Percentiles rank a stretch among this genome's conserved stretches.
These are phyloP conservation scores for Phrynocephalus forsythii DNA, from an alignment of 2,797 vertebrate species.

Conservation along the genomic window DNA sequence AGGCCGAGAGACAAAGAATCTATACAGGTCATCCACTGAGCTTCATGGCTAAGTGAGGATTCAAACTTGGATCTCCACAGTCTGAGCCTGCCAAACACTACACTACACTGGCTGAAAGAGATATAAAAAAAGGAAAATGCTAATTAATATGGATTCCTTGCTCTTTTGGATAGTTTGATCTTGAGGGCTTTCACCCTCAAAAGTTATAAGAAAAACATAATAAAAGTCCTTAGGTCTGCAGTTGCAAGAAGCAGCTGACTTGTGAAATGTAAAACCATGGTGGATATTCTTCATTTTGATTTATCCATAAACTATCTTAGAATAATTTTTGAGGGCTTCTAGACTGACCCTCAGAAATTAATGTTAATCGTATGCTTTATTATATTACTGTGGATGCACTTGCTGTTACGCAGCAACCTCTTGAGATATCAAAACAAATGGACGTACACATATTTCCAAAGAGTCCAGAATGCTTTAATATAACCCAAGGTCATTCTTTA, in stretches of 20 bases:
- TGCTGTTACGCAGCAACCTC: neutral
- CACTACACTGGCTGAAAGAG: no score
- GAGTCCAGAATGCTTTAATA: neutral
- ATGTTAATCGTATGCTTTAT: conserved; percentile 17
- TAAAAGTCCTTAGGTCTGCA: neutral
- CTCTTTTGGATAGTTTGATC: neutral
- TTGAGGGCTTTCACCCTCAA: neutral
- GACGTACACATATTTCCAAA: neutral
- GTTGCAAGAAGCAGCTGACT: conserved; percentile 5
- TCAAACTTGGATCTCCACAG: no score
- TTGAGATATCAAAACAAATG: neutral
- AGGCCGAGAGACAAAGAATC: no score
- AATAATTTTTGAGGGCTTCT: conserved; percentile 11
- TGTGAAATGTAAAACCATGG: conserved; percentile 9
- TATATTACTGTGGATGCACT: neutral
- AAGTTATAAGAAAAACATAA: neutral
- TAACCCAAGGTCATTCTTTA: conserved; percentile 2
- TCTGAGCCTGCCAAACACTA: no score
- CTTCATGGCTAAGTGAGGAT: no score
- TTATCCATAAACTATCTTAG: neutral
- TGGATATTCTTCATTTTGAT: conserved; percentile 3
- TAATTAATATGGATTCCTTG: neutral
- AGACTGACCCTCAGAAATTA: conserved; percentile 14
- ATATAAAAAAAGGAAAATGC: neutral
- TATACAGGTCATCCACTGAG: no score